A percentile compares a stretch with the other conserved stretches of the same genome.
Evolutionary conservation across 92 coral and sea anemone genomes (phyloP).

Genomic region (Porites lobata): DNA sequence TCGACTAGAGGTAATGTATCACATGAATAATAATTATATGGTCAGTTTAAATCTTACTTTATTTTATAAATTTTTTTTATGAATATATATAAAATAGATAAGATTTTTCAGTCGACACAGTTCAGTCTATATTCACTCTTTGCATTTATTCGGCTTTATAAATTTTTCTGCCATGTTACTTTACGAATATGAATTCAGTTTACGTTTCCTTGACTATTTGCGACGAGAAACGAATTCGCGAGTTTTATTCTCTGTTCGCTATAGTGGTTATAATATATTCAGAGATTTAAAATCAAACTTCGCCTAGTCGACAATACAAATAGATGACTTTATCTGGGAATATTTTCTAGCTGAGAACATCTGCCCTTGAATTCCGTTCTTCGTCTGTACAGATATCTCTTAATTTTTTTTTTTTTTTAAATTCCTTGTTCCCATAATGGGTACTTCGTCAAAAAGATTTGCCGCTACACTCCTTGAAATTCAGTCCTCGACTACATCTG

Average conservation of each 20-base stretch:
- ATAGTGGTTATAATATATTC: too few species aligned
- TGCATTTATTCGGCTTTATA: neutral
- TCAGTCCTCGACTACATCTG: too few species aligned
- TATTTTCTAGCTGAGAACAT: neutral
- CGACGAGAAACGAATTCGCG: neutral
- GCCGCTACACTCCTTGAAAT: neutral
- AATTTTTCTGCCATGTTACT: neutral
- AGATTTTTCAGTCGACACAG: neutral
- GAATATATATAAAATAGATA: too few species aligned
- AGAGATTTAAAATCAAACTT: too few species aligned
- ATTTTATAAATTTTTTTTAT: too few species aligned
- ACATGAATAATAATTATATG: too few species aligned
- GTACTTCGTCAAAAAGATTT: too few species aligned
- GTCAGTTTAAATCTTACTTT: too few species aligned
- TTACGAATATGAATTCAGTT: too few species aligned
- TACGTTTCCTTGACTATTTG: neutral
- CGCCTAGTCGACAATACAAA: neutral
- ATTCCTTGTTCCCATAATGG: neutral
- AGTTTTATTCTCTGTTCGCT: too few species aligned
- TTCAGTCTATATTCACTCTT: neutral
- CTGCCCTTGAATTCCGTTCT: neutral
- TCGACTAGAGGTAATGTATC: slow-evolving; percentile 8
- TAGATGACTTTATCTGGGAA: neutral
- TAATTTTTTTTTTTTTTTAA: too few species aligned
- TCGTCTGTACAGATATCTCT: neutral